Percentiles rank a stretch among this genome's conserved stretches.
These are phyloP conservation scores for Xyrichtys novacula DNA, from an alignment of 2,797 vertebrate genomes.

Conservation along the genomic window DNA sequence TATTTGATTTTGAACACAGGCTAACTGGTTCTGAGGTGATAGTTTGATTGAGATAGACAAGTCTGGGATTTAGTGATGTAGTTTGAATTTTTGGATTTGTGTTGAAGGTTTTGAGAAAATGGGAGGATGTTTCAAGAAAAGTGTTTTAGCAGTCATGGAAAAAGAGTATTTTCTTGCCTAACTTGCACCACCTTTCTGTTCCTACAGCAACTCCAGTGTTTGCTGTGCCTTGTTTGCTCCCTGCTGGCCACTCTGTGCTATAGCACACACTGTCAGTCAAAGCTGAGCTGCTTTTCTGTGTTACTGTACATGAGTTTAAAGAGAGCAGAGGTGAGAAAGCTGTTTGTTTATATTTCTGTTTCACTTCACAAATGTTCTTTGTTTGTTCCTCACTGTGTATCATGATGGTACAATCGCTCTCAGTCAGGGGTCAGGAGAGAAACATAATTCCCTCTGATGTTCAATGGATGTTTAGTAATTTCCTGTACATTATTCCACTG, in stretches of 20 bases:
- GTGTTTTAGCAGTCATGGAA: too few species aligned
- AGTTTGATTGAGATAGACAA: too few species aligned
- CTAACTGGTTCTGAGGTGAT: neutral
- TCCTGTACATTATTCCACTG: constrained; percentile 2
- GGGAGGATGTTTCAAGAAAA: too few species aligned
- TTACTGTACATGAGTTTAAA: constrained; percentile 1
- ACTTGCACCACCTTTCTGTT: neutral
- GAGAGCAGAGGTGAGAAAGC: constrained; percentile 1
- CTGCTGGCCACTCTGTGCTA: constrained; percentile 52
- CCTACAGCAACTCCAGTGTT: neutral
- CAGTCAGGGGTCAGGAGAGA: constrained; percentile 2
- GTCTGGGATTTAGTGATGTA: too few species aligned
- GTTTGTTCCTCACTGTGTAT: neutral
- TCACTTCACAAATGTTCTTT: neutral
- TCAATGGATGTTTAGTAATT: constrained; percentile 8
- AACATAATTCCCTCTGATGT: constrained; percentile 8
- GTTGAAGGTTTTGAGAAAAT: too few species aligned
- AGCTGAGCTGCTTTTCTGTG: constrained; percentile 3
- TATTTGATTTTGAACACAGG: neutral
- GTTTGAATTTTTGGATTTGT: too few species aligned
- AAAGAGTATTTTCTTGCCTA: neutral
- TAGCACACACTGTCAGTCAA: constrained; percentile 26
- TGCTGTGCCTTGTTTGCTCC: constrained; percentile 40
- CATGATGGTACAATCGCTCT: neutral
- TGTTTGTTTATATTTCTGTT: constrained; percentile 25